Base-by-base conservation (phyloP, 2,888 invertebrate genomes). In the Phengaris arion region DNA sequence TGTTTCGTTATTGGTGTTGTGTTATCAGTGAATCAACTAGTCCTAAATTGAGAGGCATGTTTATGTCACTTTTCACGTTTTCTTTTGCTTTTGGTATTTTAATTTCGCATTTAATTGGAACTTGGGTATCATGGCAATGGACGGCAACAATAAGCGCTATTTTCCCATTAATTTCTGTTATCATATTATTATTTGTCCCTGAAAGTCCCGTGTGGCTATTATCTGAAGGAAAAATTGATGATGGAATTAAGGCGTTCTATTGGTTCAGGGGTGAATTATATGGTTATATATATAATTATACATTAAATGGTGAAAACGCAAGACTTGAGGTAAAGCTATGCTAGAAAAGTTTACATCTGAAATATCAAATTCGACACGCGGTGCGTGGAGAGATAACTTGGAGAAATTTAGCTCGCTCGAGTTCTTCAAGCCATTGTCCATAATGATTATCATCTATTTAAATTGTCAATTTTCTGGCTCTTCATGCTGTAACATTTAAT, bases 191-290 rank as follows among this genome's bases (percentile, higher is more conserved):
- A 2, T 51, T 70, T 15, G 51, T 70, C 3, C 70, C 70, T 12
- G 70, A 70, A 51, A 52, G 70, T 52, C 70, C 70, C 15, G 70
- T 70, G 10, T 70, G 70, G 70, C 70, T 52, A 10, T 52, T 70
- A 8, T 51, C 51, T 12, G 52, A 70, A 70, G 70, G 70, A 22
- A 70, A 48, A 52, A 15, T n/a, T 51, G 70, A 70, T 12, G 52
- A 70, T 22, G 70, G 48, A 8, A 22, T 70, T 10, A 70, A 70
- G 22, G 9, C 70, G 6, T 70, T 70, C n/a, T 15, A 52, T 51
- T 70, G 70, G 70, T 51, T 70, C 10, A 70, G 70, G 52, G 70
- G 70, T 22, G 22, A 22, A 22, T 22, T 22, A 22, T 22, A 22
- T 22, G 22, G 22, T 22, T 22, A 22, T 22, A 22, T 22, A 22